Evolutionary conservation across 2,113 vertebrate species (phyloP).

Genomic region (Micromys minutus): DNA sequence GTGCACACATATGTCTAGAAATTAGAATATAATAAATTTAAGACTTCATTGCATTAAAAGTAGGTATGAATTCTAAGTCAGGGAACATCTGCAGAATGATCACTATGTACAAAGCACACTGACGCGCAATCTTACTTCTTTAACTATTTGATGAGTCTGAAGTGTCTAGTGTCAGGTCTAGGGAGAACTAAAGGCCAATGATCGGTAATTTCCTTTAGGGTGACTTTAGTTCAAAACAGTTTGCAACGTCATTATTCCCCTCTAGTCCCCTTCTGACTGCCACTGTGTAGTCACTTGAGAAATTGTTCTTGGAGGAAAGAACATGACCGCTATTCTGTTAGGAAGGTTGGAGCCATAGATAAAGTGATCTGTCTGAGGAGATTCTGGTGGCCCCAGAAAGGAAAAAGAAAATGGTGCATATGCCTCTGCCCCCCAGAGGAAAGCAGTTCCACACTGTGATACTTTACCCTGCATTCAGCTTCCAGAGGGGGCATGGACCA

Average conservation of each 20-base stretch:
- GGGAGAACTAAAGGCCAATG: slow-evolving; percentile 47
- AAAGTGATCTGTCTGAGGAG: not conserved
- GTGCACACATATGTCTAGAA: not conserved
- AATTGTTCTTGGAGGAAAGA: not conserved
- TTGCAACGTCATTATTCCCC: not conserved
- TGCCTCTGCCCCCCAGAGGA: not conserved
- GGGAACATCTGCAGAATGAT: not conserved
- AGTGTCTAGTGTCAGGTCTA: not conserved
- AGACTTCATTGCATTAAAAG: slow-evolving; percentile 43
- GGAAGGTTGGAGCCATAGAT: not conserved
- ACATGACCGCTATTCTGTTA: not conserved
- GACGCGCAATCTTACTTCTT: not conserved
- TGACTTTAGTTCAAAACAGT: slow-evolving; percentile 38
- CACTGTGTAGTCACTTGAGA: not conserved
- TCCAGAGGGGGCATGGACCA: slow-evolving; percentile 60
- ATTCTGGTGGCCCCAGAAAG: not conserved
- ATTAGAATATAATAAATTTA: slow-evolving; percentile 42
- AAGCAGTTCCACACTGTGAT: slow-evolving; percentile 41
- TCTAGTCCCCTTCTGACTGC: not conserved
- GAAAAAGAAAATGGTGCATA: not conserved
- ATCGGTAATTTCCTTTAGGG: slow-evolving; percentile 72
- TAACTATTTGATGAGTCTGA: not conserved
- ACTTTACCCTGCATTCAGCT: slow-evolving; percentile 65
- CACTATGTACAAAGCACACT: not conserved
- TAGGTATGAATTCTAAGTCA: not conserved